Percentiles rank a stretch among this genome's conserved stretches.
Conservation (phyloP, 1,140 invertebrate genomes). For the Venturia canescens region DNA sequence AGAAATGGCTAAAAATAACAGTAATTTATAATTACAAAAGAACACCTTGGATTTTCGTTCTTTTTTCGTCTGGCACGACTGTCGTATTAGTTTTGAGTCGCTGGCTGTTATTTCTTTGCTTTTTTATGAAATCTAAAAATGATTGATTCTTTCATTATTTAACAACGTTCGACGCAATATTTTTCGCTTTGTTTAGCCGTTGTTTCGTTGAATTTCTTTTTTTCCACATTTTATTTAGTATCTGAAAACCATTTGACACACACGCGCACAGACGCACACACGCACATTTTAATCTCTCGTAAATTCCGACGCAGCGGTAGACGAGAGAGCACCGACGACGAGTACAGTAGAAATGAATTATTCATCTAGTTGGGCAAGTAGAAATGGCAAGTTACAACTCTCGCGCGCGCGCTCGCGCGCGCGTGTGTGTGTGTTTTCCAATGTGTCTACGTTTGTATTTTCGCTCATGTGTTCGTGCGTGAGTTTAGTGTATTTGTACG, state of each 20-base stretch:
- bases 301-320: conserved; percentile 27
- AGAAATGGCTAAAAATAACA: conserved; percentile 62
- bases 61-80: conserved; percentile 59
- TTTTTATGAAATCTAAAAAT: conserved; percentile 14
- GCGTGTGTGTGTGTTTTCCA: neutral
- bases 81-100: conserved; percentile 48
- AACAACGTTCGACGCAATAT: conserved; percentile 37
- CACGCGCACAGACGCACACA: too few relatives aligned
- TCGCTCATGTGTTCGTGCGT: neutral
- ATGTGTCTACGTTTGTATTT: neutral
- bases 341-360: conserved; percentile 17
- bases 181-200: too few relatives aligned
- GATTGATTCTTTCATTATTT: neutral
- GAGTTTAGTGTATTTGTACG: conserved; percentile 17
- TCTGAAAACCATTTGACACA: too few relatives aligned
- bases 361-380: conserved; percentile 57
- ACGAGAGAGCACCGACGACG: conserved; percentile 29
- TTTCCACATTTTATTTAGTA: too few relatives aligned
- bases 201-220: neutral
- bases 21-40: conserved; percentile 69
- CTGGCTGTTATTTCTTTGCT: conserved; percentile 12
- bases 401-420: neutral
- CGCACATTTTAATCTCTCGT: neutral
- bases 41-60: conserved; percentile 53
- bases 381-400: conserved; percentile 61